phyloP scores from a whole-genome alignment of 2,888 invertebrate species.

The Megalurothrips usitatus region DNA sequence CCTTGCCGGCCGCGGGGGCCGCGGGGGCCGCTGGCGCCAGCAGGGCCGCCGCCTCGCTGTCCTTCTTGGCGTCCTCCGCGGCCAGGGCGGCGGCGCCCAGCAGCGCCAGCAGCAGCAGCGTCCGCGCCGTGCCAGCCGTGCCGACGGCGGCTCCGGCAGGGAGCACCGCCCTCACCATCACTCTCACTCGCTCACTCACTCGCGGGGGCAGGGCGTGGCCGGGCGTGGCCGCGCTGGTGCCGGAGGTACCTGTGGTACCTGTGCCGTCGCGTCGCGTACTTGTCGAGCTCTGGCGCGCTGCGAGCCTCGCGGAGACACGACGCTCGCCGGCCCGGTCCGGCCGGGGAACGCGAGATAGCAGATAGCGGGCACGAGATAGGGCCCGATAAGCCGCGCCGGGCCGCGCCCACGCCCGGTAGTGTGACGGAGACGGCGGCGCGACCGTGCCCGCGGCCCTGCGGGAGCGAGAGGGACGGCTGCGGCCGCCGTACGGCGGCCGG shows the following conservation, averaged over 20 bases:
- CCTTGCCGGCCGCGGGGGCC: background rate
- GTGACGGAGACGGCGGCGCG: background rate
- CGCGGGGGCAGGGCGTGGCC: background rate
- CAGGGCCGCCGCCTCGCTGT: background rate
- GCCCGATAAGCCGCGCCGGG: background rate
- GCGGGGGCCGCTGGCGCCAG: background rate
- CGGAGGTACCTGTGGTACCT: background rate
- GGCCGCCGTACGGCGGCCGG: background rate
- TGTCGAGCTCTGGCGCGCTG: background rate
- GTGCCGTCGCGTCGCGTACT: background rate
- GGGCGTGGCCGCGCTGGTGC: background rate
- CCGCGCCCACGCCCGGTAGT: background rate
- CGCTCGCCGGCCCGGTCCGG: background rate
- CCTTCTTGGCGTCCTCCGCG: background rate
- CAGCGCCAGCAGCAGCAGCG: background rate
- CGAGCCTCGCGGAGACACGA: background rate
- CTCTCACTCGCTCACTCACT: background rate
- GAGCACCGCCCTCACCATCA: background rate
- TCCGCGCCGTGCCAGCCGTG: background rate
- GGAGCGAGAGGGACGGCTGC: background rate
- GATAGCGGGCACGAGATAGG: background rate
- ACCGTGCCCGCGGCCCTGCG: background rate
- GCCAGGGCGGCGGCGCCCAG: background rate
- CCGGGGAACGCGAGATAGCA: background rate
- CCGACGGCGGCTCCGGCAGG: background rate